Conservation (phyloP, 2,888 invertebrate genomes). For the Drosophila longiperda region DNA sequence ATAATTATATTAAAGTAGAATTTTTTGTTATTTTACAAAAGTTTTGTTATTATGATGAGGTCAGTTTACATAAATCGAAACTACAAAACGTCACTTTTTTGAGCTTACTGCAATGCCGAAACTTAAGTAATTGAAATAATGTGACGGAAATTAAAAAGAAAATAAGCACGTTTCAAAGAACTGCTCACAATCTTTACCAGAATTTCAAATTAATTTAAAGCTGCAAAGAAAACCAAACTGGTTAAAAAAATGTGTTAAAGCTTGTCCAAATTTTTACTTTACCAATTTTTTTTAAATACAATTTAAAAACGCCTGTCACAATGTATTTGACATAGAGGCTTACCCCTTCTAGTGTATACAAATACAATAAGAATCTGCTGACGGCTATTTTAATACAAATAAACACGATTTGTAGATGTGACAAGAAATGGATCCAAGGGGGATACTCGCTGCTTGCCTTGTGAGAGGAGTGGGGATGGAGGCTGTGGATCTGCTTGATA, state of each 20-base stretch:
- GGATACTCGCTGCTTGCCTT: background rate
- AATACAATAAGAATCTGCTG: conserved; percentile 17
- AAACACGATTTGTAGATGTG: conserved; percentile 23
- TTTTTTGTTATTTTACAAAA: background rate
- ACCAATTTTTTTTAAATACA: background rate
- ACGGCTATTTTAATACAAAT: conserved; percentile 39
- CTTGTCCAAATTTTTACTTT: background rate
- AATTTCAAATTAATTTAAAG: background rate
- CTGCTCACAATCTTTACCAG: background rate
- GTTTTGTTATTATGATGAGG: background rate
- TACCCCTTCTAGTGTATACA: conserved; percentile 11
- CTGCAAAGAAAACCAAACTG: background rate
- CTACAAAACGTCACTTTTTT: background rate
- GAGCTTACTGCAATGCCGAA: background rate
- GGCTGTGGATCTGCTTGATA: conserved; percentile 23
- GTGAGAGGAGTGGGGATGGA: background rate
- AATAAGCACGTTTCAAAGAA: background rate
- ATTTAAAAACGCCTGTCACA: background rate
- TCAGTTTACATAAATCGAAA: background rate
- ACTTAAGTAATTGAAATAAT: background rate
- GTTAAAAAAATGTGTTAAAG: background rate
- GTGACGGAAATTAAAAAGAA: background rate
- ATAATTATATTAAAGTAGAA: no score
- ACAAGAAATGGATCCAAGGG: background rate
- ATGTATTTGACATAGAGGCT: background rate